Percentiles rank a stretch among this genome's conserved stretches.
These are phyloP conservation scores for Dicaeum eximium DNA, from an alignment of 2,113 vertebrate genomes.

Conservation along the genomic window DNA sequence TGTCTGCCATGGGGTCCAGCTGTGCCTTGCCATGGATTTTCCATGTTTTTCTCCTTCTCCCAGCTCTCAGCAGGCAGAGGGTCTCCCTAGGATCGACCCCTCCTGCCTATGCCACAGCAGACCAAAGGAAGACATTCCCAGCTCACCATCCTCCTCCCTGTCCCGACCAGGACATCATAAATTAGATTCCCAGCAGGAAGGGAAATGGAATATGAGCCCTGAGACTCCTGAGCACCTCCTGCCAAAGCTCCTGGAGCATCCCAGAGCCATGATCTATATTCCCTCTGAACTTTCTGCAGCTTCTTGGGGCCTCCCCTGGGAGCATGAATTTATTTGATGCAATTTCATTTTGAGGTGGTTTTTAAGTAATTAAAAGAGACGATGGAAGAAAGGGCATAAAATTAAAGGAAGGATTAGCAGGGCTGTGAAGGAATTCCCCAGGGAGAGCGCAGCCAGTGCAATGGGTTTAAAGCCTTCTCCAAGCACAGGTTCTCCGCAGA, in stretches of 20 bases:
- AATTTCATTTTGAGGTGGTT: conserved; percentile 22
- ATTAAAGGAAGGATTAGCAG: background rate
- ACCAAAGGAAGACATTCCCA: background rate
- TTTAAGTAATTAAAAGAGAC: background rate
- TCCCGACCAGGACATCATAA: accelerated
- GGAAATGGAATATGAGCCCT: background rate
- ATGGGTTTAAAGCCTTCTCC: background rate
- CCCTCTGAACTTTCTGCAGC: background rate
- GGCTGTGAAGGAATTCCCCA: background rate
- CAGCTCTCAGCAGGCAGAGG: background rate
- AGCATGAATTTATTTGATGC: background rate
- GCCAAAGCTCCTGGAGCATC: background rate
- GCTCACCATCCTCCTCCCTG: background rate
- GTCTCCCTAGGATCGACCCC: background rate
- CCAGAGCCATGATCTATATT: accelerated
- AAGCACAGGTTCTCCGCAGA: background rate
- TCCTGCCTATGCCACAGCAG: accelerated
- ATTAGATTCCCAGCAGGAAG: background rate
- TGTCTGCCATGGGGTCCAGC: background rate
- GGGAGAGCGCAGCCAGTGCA: background rate
- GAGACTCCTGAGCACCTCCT: background rate
- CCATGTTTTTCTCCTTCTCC: background rate
- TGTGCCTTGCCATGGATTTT: accelerated
- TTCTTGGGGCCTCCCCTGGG: background rate
- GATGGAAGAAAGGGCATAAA: background rate